Percentiles rank a stretch among this genome's conserved stretches.
Conservation (phyloP, 92 coral and sea anemone species). For the Muricea muricata region DNA sequence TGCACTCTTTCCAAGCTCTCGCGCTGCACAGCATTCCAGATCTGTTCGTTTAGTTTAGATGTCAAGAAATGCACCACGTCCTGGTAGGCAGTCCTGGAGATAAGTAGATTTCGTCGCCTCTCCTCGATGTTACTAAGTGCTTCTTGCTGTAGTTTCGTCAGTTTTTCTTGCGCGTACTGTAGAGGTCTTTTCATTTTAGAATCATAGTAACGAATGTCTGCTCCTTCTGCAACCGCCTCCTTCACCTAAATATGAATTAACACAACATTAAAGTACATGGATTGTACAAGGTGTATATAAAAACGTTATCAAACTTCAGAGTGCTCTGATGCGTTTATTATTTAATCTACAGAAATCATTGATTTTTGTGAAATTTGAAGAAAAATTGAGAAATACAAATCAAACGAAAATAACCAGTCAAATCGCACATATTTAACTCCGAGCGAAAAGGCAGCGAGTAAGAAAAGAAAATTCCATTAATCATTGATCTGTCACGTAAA, state of each 20-base stretch:
- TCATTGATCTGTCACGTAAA: no score
- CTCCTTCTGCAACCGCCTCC: constrained; percentile 30
- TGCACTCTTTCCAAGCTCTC: constrained; percentile 36
- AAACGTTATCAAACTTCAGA: neutral
- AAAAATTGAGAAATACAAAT: no score
- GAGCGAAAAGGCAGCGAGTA: no score
- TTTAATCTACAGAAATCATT: no score
- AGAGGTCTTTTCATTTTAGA: constrained; percentile 11
- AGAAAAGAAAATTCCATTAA: no score
- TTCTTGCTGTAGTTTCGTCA: neutral
- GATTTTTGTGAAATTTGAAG: no score
- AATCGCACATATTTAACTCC: no score
- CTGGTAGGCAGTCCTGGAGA: neutral
- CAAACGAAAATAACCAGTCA: no score
- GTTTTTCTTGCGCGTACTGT: constrained; percentile 1
- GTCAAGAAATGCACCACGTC: constrained; percentile 32
- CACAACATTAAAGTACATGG: neutral
- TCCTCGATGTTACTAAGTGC: neutral
- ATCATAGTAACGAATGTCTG: constrained; percentile 27
- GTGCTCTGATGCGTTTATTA: no score
- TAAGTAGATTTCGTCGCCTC: neutral
- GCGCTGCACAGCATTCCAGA: constrained; percentile 37
- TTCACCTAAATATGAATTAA: constrained; percentile 9
- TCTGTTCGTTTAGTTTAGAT: constrained; percentile 11
- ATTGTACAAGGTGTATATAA: no score